phyloP scores from a whole-genome alignment of 2,797 vertebrate genomes.

The Poecilia picta region DNA sequence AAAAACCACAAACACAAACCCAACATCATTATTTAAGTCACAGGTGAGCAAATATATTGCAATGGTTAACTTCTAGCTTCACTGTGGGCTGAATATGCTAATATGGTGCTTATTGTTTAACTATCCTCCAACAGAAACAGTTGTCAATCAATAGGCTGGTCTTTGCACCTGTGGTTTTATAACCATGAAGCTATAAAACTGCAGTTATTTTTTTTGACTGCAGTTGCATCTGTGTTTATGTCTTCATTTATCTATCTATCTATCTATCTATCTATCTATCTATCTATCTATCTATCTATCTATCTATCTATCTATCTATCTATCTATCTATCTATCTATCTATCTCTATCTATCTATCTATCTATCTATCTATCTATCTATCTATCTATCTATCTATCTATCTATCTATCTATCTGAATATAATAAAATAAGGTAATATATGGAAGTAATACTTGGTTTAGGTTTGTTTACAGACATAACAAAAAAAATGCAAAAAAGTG shows the following conservation, averaged over 20 bases:
- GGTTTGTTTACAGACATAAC: background rate
- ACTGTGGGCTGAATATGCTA: slow-evolving; percentile 19
- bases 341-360: background rate
- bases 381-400: background rate
- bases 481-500: background rate
- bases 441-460: background rate
- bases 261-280: slow-evolving; percentile 10
- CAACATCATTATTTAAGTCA: slow-evolving; percentile 33
- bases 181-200: background rate
- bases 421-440: background rate
- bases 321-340: slow-evolving; percentile 7
- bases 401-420: background rate
- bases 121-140: slow-evolving; percentile 23
- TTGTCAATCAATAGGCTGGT: slow-evolving; percentile 10
- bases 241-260: background rate
- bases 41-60: slow-evolving; percentile 45
- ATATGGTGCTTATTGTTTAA: slow-evolving; percentile 39
- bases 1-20: slow-evolving; percentile 23
- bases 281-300: background rate
- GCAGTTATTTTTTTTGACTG: background rate
- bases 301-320: background rate
- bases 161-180: slow-evolving; percentile 41
- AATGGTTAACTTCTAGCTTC: slow-evolving; percentile 20
- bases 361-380: slow-evolving; percentile 2
- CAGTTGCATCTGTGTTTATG: background rate